phyloP scores from a whole-genome alignment of 2,888 invertebrate genomes.

The Tiliacea aurago region DNA sequence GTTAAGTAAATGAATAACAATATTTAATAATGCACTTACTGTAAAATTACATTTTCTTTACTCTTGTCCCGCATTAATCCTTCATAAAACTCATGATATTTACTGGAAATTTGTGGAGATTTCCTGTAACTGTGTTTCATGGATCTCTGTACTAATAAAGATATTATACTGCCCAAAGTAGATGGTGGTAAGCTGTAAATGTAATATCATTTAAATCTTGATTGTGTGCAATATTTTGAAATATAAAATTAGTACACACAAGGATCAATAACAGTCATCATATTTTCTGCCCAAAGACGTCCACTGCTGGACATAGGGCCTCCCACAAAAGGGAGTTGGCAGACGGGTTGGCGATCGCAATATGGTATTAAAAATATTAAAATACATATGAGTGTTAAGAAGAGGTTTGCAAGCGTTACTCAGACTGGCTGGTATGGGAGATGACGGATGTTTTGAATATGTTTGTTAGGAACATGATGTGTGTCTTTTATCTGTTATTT shows the following conservation, averaged over 20 bases:
- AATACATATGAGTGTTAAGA: too few species aligned
- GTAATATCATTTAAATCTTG: background rate
- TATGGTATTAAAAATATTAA: too few species aligned
- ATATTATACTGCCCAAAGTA: constrained; percentile 93
- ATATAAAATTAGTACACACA: constrained; percentile 7
- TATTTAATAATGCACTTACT: constrained; percentile 78
- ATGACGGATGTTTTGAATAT: too few species aligned
- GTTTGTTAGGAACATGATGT: too few species aligned
- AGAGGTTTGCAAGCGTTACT: too few species aligned
- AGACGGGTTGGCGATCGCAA: too few species aligned
- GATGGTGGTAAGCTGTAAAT: constrained; percentile 88
- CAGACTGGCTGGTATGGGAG: too few species aligned
- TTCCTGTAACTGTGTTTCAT: constrained; percentile 92
- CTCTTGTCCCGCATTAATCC: constrained; percentile 86
- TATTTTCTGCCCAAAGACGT: too few species aligned
- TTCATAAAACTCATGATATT: constrained; percentile 90
- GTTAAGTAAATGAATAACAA: background rate
- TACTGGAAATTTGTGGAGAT: constrained; percentile 89
- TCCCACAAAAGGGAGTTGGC: too few species aligned
- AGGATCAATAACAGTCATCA: background rate
- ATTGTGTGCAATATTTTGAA: background rate
- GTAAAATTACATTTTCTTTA: constrained; percentile 91
- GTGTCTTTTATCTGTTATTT: too few species aligned
- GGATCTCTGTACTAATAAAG: constrained; percentile 91
- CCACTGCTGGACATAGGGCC: too few species aligned